Percentiles rank a stretch among this genome's conserved stretches.
Evolutionary conservation across 1,140 invertebrate species (phyloP).

Genomic region (Olivierus martensii): DNA sequence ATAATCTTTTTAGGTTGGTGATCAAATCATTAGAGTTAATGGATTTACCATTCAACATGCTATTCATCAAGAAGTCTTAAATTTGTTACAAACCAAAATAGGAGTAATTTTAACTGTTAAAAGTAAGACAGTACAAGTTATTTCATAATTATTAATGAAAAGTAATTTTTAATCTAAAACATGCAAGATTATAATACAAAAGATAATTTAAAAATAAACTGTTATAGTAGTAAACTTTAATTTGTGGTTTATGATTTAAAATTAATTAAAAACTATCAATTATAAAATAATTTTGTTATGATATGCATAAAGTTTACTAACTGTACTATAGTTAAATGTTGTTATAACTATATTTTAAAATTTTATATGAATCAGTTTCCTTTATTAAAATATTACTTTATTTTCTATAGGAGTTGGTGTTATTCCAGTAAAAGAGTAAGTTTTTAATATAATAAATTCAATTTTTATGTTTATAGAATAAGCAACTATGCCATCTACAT

Average conservation of each 20-base stretch:
- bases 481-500: too few relatives aligned
- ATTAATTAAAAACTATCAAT: too few relatives aligned
- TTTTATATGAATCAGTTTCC: too few relatives aligned
- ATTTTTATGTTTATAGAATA: too few relatives aligned
- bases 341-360: too few relatives aligned
- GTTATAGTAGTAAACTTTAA: too few relatives aligned
- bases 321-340: too few relatives aligned
- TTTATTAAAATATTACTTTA: background rate
- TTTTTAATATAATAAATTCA: too few relatives aligned
- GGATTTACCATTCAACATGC: constrained; percentile 38
- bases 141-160: background rate
- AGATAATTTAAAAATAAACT: background rate
- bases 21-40: constrained; percentile 85
- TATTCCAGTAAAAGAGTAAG: constrained; percentile 18
- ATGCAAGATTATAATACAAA: background rate
- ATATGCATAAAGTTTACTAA: too few relatives aligned
- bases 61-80: constrained; percentile 23
- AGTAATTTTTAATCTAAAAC: background rate
- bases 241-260: too few relatives aligned
- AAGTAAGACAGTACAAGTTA: constrained; percentile 6
- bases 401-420: constrained; percentile 15
- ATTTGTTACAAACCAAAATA: constrained; percentile 18
- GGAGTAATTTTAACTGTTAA: constrained; percentile 21
- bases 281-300: too few relatives aligned
- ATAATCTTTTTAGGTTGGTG: constrained; percentile 60